Evolutionary conservation across 2,888 invertebrate genomes (phyloP), one percentile per base, ranked within the genome.

Genomic region (Acleris cristana): DNA sequence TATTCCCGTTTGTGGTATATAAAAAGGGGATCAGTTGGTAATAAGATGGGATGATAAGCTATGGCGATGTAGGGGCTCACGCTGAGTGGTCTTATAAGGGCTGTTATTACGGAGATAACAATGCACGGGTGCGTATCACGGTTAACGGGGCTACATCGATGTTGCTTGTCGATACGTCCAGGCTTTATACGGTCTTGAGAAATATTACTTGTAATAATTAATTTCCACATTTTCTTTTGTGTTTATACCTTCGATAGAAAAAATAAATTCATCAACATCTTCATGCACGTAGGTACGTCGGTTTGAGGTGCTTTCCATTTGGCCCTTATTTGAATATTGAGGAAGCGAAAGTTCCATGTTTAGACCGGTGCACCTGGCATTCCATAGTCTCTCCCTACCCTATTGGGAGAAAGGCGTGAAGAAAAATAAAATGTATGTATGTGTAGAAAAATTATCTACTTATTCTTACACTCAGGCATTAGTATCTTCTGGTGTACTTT

Each of bases 1-100:
- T 81, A 89, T 88, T 88, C 89, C 86, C 76, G 84, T 85, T 86
- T 85, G 85, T 82, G 80, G 84, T 85, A 88, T 86, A 86, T 87
- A 89, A 90, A 89, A 90, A 87, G 83, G 80, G 84, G 86, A 88
- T 87, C 81, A 85, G 82, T 84, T 79, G 81, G 79, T 83, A 74
- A 84, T 84, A 80, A 82, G 81, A 84, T 84, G 79, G 80, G 78
- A 74, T 78, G 84, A 82, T 83, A 80, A 80, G 67, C 71, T 69
- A 70, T 67, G 65, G 70, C 66, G 65, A 57, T 69, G 71, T 67
- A 61, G 61, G 69, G 65, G 59, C 26, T 57, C 61, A 64, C 53
- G 70, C 67, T 67, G 67, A 67, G 67, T 67, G 62, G 52, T 63
- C 67, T 67, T 67, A 67, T 62, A 63, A 63, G 67, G 63, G 67